phyloP scores from a whole-genome alignment of 2,113 vertebrate genomes.

The Myiagra hebetior region DNA sequence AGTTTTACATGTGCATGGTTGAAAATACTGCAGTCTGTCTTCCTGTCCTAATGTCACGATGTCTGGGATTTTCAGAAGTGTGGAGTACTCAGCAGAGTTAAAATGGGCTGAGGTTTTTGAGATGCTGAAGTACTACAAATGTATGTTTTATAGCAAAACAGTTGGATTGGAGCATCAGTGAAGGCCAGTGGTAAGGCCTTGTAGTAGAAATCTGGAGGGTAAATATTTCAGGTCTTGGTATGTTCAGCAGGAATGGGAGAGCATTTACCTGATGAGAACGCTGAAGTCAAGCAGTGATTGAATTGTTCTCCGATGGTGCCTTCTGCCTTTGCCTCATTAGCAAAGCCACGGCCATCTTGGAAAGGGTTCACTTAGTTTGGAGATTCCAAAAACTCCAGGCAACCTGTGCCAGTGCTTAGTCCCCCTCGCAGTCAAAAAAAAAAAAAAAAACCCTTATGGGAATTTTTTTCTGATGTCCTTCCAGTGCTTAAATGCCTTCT shows the following conservation, averaged over 20 bases:
- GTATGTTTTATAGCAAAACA: background rate
- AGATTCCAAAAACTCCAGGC: background rate
- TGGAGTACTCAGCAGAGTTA: background rate
- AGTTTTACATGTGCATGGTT: background rate
- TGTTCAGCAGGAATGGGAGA: background rate
- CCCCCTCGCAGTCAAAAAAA: background rate
- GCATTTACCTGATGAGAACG: background rate
- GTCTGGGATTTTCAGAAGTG: background rate
- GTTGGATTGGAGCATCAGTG: background rate
- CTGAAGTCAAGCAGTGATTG: background rate
- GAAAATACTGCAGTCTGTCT: background rate
- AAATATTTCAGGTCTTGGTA: background rate
- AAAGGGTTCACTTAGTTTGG: background rate
- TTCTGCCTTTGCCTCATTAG: background rate
- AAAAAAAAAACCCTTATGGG: background rate
- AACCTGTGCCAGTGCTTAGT: background rate
- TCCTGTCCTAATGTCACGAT: rapidly evolving
- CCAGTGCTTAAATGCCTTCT: background rate
- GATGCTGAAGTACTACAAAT: background rate
- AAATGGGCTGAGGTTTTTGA: background rate
- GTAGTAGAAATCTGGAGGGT: background rate
- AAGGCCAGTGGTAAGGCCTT: background rate
- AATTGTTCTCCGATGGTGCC: rapidly evolving
- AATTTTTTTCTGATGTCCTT: background rate
- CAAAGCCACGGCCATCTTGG: background rate